Evolutionary conservation across 2,888 invertebrate genomes (phyloP).

Genomic region (Dendrolimus pini): DNA sequence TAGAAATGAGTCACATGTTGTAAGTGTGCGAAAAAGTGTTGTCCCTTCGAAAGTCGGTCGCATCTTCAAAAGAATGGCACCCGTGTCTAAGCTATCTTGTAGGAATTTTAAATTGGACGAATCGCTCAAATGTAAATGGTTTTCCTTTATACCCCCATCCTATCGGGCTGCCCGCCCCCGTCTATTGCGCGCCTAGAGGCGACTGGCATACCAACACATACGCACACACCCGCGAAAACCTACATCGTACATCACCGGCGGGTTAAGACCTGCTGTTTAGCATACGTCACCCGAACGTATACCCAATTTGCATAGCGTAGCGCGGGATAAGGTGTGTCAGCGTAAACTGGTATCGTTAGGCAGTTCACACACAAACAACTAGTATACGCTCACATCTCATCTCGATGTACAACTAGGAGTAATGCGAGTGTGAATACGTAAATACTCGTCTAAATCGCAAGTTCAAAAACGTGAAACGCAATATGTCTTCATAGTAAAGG

Average conservation of each 20-base stretch:
- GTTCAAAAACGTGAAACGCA: constrained; percentile 75
- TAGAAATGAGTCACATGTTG: no score
- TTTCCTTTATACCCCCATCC: constrained; percentile 77
- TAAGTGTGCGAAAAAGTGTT: background rate
- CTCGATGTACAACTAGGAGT: constrained; percentile 65
- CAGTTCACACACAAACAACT: constrained; percentile 47
- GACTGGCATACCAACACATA: constrained; percentile 72
- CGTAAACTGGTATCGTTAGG: constrained; percentile 55
- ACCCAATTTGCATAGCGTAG: constrained; percentile 44
- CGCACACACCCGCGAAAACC: constrained; percentile 60
- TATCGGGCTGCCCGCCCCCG: constrained; percentile 69
- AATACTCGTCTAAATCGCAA: constrained; percentile 72
- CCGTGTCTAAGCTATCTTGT: constrained; percentile 76
- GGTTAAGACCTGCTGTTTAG: constrained; percentile 52
- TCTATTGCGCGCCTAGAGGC: constrained; percentile 75
- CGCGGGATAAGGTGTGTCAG: constrained; percentile 39
- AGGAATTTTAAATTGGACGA: constrained; percentile 79
- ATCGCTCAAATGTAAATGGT: constrained; percentile 79
- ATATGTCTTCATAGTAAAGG: constrained; percentile 68
- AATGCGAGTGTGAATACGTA: constrained; percentile 75
- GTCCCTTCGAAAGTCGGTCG: constrained; percentile 57
- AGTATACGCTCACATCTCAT: constrained; percentile 64
- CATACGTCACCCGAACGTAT: constrained; percentile 53
- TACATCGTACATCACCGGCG: constrained; percentile 63
- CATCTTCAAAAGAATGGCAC: constrained; percentile 74